Base-by-base conservation (phyloP, 23 tunicate genomes). In the Aplidium turbinatum region DNA sequence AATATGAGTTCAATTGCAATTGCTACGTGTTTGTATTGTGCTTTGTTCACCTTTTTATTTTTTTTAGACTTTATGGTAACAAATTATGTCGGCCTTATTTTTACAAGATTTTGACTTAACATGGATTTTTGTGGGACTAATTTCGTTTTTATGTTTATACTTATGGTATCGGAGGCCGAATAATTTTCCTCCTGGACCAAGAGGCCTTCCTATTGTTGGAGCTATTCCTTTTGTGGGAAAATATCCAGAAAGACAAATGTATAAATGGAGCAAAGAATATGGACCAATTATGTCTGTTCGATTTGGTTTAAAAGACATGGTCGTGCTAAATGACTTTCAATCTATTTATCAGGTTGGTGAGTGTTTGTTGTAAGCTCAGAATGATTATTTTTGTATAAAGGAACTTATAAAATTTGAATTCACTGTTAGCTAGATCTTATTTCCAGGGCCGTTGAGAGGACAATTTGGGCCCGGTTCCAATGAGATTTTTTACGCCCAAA, bases 281-380 rank as follows among this genome's bases (percentile, higher is more conserved):
- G 79, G 79, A n/a, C 79, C 79, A 23, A 50, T 73, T 31, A 55
- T 73, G 38, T 31, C 79, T 33, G 79, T 73, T 4, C 67, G 79
- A 19, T 57, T 73, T 33, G 79, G 79, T 11, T n/a, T 45, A 0
- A 24, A 56, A 1, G 79, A 73, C 27, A 6, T 57, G 67, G 66
- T 73, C 0, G 48, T 73, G 47, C 47, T 73, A 1, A 73, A 56
- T 56, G 35, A 60, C 35, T 60, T 4, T 4, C 38, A 26, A n/a
- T 60, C 34, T 60, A 25, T 60, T 25, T n/a, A 60, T 9, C 36
- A 60, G 38, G 67, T 60, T n/a, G n/a, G n/a, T n/a, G n/a, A n/a
- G n/a, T n/a, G n/a, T n/a, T n/a, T n/a, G n/a, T n/a, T n/a, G n/a
- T n/a, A n/a, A n/a, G n/a, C n/a, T n/a, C n/a, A n/a, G n/a, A n/a